Evolutionary conservation across 1,140 invertebrate species (phyloP), one percentile per base, ranked within the genome.

Genomic region (Drosophila biarmipes): DNA sequence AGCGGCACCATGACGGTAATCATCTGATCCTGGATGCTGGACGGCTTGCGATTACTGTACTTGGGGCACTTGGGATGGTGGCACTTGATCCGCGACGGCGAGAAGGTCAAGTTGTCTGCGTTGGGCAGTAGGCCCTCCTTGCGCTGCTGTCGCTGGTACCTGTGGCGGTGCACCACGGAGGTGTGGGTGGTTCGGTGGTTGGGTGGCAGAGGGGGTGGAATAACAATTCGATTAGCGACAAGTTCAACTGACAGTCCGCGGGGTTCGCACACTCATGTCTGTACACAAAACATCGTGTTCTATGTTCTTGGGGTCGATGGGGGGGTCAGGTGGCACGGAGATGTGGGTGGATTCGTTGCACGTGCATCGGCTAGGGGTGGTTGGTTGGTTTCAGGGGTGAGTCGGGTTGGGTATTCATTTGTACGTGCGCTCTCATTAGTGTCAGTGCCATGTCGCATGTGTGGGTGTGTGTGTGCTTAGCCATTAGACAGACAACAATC

Each of bases 11-110:
- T 92, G 24, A 92, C 91, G 55, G 91, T 92, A 69, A 92, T 92
- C 91, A 92, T 92, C 80, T 92, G 91, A 81, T 92, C 91, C 80
- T 92, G 91, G 48, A 92, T 92, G 49, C 76, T 91, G 55, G 90
- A 86, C 72, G 91, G 91, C 74, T 92, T 92, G 27, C 87, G 91
- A 71, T 80, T 77, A 54, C 78, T 75, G 81, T 90, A 91, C 76
- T 92, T 92, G 52, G 91, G 91, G 48, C 91, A 92, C 68, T 92
- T 92, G 14, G 91, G 91, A 81, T 92, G 91, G 58, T 92, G 91
- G 66, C 90, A 90, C 67, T 92, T 92, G 73, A 92, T 92, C 43
- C 91, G 87, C 48, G 89, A 91, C 21, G 91, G 91, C 31, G 91
- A 92, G 29, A 92, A 92, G 40, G 91, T 92, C 57, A 92, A 49